These are phyloP conservation scores for Physocephala rufipes DNA, from an alignment of 2,888 invertebrate genomes.

Conservation along the genomic window DNA sequence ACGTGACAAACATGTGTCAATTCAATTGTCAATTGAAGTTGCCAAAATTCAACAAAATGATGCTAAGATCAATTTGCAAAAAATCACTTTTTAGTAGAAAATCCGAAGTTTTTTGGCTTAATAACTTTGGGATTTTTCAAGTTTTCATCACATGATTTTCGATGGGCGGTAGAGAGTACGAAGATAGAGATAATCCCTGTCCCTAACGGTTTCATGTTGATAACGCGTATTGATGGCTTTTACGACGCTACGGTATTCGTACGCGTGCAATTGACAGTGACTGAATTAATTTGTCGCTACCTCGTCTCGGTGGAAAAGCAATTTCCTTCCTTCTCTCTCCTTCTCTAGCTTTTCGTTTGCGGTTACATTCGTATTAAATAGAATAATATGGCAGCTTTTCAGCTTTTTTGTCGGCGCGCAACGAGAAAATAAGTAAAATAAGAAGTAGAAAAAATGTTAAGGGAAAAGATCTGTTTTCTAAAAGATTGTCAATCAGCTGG, in stretches of 20 bases:
- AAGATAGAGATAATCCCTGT: not conserved
- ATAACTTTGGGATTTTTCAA: not conserved
- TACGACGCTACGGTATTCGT: constrained; percentile 4
- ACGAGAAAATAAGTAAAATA: not conserved
- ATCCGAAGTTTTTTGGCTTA: not conserved
- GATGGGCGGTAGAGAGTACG: not conserved
- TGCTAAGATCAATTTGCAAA: not conserved
- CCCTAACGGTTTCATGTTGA: not conserved
- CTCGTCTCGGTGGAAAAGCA: not conserved
- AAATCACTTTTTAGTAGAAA: not conserved
- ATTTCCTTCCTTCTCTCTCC: not conserved
- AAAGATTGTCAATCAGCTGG: not conserved
- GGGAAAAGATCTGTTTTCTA: not conserved
- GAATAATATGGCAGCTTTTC: constrained; percentile 17
- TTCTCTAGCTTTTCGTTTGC: not conserved
- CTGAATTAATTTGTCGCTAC: constrained; percentile 40
- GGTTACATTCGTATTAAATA: not conserved
- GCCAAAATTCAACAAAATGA: constrained; percentile 17
- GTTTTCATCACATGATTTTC: not conserved
- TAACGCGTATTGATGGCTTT: constrained; percentile 15
- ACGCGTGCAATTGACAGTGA: constrained; percentile 38
- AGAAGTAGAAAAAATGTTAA: constrained; percentile 1
- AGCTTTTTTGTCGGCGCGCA: not conserved
- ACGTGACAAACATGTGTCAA: not conserved
- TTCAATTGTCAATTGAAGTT: constrained; percentile 16